phyloP scores from a whole-genome alignment of 2,113 vertebrate species.

The Meleagris gallopavo region DNA sequence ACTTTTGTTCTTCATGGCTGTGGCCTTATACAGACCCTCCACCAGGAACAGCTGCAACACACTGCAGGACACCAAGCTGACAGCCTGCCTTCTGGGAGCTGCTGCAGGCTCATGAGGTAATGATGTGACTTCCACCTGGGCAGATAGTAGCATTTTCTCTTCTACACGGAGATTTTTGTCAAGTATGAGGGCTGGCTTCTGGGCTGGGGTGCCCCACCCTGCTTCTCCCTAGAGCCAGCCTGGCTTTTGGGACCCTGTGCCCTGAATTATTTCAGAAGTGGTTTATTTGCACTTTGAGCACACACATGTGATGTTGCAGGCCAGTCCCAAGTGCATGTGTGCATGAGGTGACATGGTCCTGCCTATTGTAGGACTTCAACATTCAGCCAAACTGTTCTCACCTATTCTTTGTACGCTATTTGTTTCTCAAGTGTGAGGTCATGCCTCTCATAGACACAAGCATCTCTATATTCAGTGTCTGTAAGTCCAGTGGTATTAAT shows the following conservation, averaged over 20 bases:
- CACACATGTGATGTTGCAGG: not conserved
- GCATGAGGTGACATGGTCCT: not conserved
- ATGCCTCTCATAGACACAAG: not conserved
- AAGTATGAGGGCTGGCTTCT: accelerated
- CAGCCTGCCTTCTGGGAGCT: not conserved
- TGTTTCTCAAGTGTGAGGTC: not conserved
- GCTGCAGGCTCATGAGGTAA: not conserved
- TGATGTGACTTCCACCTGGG: not conserved
- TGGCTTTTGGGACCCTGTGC: not conserved
- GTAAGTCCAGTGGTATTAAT: not conserved
- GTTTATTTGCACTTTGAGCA: not conserved
- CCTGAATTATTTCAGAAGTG: not conserved
- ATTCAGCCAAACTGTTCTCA: not conserved
- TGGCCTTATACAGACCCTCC: not conserved
- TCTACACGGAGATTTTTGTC: not conserved
- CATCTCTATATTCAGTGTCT: not conserved
- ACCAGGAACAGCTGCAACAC: not conserved
- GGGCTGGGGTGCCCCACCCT: not conserved
- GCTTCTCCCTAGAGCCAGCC: not conserved
- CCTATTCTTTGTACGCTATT: not conserved
- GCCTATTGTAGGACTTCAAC: not conserved
- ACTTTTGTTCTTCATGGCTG: not conserved
- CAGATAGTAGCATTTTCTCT: not conserved
- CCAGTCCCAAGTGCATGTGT: not conserved
- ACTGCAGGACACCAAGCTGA: not conserved